These are phyloP conservation scores for Lamellibrachia columna DNA, from an alignment of 2,888 invertebrate genomes.

Conservation along the genomic window DNA sequence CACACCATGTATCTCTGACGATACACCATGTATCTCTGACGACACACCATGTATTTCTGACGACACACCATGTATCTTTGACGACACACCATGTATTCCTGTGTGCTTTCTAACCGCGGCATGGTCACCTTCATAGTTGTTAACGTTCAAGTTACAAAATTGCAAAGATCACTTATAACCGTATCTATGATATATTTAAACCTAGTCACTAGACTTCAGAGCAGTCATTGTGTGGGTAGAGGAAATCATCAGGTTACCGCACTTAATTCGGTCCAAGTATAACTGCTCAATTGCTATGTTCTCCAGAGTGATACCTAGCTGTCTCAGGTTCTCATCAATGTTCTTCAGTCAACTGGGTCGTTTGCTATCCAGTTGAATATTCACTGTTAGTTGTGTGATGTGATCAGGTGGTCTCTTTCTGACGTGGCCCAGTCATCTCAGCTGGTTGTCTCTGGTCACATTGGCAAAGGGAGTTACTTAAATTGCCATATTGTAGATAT, in stretches of 20 bases:
- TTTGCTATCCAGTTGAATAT: neutral
- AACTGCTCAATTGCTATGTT: neutral
- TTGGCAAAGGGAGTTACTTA: neutral
- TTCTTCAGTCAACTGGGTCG: neutral
- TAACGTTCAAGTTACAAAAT: no score
- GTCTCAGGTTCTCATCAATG: neutral
- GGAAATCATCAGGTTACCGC: neutral
- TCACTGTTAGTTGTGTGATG: neutral
- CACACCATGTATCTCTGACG: no score
- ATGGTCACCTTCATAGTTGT: no score
- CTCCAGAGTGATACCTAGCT: neutral
- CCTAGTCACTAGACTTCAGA: neutral
- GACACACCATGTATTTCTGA: no score
- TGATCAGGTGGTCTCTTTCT: neutral
- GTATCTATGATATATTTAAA: no score
- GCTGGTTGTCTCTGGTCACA: neutral
- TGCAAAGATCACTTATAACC: no score
- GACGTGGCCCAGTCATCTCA: neutral
- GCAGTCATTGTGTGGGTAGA: neutral
- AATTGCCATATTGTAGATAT: neutral
- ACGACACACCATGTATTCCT: no score
- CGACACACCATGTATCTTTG: no score
- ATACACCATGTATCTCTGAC: no score
- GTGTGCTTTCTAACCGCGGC: no score
- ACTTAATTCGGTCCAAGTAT: neutral